Percentiles rank a stretch among this genome's conserved stretches.
Evolutionary conservation across 2,888 invertebrate species (phyloP).

Genomic region (Apantesis nais): DNA sequence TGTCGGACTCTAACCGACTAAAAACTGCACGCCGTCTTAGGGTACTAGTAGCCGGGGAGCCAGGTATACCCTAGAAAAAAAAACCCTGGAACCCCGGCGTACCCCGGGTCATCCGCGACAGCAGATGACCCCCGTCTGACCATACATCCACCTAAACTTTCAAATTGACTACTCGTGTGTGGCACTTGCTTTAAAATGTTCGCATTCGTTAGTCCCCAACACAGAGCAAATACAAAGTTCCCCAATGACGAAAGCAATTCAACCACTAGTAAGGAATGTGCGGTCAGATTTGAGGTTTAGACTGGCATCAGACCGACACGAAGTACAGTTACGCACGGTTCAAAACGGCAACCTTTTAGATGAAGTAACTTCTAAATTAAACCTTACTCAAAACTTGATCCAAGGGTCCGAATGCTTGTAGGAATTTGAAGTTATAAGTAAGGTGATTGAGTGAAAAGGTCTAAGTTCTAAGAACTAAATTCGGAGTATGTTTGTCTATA

Average conservation of each 20-base stretch:
- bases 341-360: background rate
- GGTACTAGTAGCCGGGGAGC: no score
- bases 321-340: background rate
- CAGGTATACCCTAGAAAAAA: no score
- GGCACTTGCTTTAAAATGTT: background rate
- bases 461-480: background rate
- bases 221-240: no score
- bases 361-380: conserved; percentile 10
- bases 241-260: background rate
- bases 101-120: no score
- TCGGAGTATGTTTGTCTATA: background rate
- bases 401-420: background rate
- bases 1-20: no score
- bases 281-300: background rate
- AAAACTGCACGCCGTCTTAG: no score
- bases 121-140: no score
- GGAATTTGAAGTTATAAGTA: background rate
- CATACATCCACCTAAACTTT: background rate
- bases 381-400: conserved; percentile 9
- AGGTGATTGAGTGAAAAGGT: conserved; percentile 1
- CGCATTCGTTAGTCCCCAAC: background rate
- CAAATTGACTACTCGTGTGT: background rate
- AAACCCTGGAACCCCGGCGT: no score
- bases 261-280: background rate
- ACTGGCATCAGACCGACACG: conserved; percentile 1